phyloP scores from a whole-genome alignment of 2,797 vertebrate species.

The Enteromius paludinosus region DNA sequence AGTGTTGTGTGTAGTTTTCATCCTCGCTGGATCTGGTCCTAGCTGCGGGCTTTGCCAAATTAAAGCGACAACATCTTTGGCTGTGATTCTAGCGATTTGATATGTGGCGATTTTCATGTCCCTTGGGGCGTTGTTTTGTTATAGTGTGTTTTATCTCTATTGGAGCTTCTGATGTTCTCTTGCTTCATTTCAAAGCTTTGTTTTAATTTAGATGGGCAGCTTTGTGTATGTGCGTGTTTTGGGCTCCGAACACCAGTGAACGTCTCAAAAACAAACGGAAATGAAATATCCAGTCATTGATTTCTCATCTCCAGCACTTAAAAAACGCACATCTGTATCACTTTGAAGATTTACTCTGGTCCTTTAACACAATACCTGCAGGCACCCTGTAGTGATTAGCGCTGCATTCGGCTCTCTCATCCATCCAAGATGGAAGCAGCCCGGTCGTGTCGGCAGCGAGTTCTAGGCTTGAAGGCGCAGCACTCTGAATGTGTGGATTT shows the following conservation, averaged over 20 bases:
- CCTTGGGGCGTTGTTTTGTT: constrained; percentile 10
- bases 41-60: constrained; percentile 26
- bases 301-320: background rate
- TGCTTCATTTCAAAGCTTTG: constrained; percentile 20
- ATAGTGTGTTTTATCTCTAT: constrained; percentile 33
- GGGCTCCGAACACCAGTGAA: background rate
- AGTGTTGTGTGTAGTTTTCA: background rate
- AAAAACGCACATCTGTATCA: background rate
- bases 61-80: constrained; percentile 20
- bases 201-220: background rate
- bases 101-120: constrained; percentile 30
- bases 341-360: background rate
- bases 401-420: constrained; percentile 8
- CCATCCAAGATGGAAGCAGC: background rate
- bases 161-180: constrained; percentile 13
- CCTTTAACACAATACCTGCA: background rate
- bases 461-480: constrained; percentile 17
- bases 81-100: constrained; percentile 29
- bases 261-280: background rate
- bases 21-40: constrained; percentile 7
- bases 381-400: constrained; percentile 27
- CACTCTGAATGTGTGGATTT: constrained; percentile 34
- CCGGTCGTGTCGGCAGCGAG: background rate
- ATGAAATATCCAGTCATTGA: background rate
- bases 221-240: background rate